A percentile compares a stretch with the other conserved stretches of the same genome.
Evolutionary conservation across 2,113 vertebrate genomes (phyloP).

Genomic region (Podocnemis expansa): DNA sequence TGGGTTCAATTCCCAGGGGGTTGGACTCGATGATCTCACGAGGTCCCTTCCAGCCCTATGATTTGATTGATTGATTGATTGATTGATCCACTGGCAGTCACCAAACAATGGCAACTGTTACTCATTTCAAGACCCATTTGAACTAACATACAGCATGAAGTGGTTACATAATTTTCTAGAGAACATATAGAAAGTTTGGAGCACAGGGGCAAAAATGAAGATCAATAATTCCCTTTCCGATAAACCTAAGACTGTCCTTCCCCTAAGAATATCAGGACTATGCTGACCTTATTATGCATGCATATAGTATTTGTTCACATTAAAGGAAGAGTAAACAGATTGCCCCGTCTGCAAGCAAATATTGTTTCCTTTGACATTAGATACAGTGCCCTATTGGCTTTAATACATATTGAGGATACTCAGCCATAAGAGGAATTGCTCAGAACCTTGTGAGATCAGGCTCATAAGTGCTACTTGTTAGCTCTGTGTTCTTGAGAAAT

Average conservation of each 20-base stretch:
- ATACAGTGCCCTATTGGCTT: not conserved
- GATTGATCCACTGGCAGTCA: not conserved
- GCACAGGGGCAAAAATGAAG: not conserved
- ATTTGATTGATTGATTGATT: too few relatives aligned
- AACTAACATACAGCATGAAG: not conserved
- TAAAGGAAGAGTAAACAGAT: not conserved
- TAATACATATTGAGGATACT: not conserved
- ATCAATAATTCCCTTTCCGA: not conserved
- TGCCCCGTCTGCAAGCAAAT: not conserved
- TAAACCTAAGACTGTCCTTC: not conserved
- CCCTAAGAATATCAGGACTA: not conserved
- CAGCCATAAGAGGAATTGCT: not conserved
- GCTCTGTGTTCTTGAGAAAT: too few relatives aligned
- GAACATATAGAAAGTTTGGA: not conserved
- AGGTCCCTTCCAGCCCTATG: too few relatives aligned
- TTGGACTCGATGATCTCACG: too few relatives aligned
- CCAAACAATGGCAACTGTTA: not conserved
- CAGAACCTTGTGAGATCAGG: not conserved
- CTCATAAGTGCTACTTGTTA: too few relatives aligned
- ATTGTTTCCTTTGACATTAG: not conserved
- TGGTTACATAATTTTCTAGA: not conserved
- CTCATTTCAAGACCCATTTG: not conserved
- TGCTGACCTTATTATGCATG: not conserved
- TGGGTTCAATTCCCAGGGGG: too few relatives aligned
- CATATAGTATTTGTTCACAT: not conserved